These are phyloP conservation scores for Phyllotreta cruciferae DNA, from an alignment of 2,888 invertebrate genomes.

Conservation along the genomic window DNA sequence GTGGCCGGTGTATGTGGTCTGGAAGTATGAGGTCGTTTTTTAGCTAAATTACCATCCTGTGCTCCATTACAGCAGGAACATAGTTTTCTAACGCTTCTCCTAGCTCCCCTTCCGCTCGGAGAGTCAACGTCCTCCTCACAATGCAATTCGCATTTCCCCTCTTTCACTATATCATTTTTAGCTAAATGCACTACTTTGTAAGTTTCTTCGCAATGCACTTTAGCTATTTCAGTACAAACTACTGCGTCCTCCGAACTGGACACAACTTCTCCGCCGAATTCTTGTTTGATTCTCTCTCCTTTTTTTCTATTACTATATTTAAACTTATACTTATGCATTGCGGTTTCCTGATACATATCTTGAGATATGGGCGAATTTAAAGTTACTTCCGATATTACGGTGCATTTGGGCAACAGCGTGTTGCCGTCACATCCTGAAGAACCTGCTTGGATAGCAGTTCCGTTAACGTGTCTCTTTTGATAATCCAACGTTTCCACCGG, in stretches of 20 bases:
- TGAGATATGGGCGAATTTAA: conserved; percentile 58
- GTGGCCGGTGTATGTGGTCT: conserved; percentile 53
- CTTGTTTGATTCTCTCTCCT: conserved; percentile 48
- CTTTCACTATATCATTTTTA: conserved; percentile 49
- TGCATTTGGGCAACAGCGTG: conserved; percentile 57
- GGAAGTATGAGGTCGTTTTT: conserved; percentile 50
- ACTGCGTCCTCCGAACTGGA: conserved; percentile 57
- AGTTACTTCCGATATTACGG: conserved; percentile 59
- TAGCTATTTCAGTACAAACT: conserved; percentile 52
- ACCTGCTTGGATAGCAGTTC: conserved; percentile 50
- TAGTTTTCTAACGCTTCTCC: conserved; percentile 55
- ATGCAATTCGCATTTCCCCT: conserved; percentile 52
- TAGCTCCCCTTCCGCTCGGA: conserved; percentile 54
- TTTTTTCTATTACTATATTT: conserved; percentile 60
- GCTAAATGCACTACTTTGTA: conserved; percentile 53
- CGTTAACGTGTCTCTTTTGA: conserved; percentile 53
- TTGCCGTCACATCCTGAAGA: conserved; percentile 55
- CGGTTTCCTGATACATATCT: conserved; percentile 53
- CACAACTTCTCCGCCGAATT: conserved; percentile 47
- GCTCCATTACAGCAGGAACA: conserved; percentile 59
- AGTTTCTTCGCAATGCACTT: conserved; percentile 44
- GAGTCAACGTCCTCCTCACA: conserved; percentile 51
- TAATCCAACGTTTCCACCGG: conserved; percentile 51
- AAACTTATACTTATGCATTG: conserved; percentile 58
- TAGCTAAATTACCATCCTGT: conserved; percentile 46